Conservation (phyloP, 35 echinoderm and acorn worm genomes). For the Diadema setosum region DNA sequence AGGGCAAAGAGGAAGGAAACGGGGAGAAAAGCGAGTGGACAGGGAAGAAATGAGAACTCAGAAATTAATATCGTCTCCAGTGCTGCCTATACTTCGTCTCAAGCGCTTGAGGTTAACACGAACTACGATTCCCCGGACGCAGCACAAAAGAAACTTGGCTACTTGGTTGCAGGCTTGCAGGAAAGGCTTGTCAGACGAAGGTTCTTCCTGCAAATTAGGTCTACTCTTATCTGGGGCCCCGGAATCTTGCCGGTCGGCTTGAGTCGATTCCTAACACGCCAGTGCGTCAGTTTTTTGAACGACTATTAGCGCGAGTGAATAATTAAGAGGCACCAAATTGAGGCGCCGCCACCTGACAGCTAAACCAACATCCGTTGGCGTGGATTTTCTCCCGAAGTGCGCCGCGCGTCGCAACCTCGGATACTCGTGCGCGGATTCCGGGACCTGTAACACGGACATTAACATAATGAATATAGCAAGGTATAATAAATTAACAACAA, state of each 20-base stretch:
- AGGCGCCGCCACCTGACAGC: background rate
- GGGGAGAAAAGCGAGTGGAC: background rate
- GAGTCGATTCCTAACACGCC: background rate
- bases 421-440: background rate
- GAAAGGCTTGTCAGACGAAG: background rate
- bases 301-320: background rate
- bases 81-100: background rate
- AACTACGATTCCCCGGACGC: background rate
- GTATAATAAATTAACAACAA: too few species aligned
- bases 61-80: background rate
- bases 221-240: background rate
- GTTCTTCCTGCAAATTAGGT: background rate
- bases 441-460: background rate
- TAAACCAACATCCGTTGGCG: slow-evolving; percentile 5
- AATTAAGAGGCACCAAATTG: slow-evolving; percentile 8
- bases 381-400: background rate
- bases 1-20: background rate
- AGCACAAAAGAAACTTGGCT: background rate
- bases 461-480: background rate
- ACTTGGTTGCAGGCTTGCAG: background rate
- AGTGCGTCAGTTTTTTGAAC: background rate
- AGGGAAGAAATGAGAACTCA: background rate
- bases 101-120: background rate
- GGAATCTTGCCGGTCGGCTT: background rate
- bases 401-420: background rate